Conservation (phyloP, 2,113 vertebrate genomes). For the Mystacornis crossleyi region DNA sequence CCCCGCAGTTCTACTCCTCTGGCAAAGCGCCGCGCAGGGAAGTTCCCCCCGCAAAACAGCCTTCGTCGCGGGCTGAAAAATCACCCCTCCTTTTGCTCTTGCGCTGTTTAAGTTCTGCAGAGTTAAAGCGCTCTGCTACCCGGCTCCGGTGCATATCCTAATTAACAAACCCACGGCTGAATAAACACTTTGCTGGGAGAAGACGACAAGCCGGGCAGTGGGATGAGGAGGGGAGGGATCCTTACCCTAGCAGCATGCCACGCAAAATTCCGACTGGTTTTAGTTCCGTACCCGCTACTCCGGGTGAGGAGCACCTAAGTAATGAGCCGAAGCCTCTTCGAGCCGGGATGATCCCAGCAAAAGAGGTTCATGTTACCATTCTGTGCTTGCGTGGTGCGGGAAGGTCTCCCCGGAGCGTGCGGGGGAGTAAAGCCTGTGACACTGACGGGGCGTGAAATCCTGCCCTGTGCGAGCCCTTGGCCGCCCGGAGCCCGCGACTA, state of each 20-base stretch:
- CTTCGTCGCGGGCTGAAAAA: background rate
- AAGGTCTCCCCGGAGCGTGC: background rate
- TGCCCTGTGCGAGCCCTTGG: background rate
- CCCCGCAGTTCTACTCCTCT: background rate
- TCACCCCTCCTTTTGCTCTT: background rate
- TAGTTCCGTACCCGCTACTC: background rate
- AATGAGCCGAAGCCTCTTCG: background rate
- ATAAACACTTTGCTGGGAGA: background rate
- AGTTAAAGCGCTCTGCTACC: background rate
- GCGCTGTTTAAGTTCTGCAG: background rate
- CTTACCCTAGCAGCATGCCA: background rate
- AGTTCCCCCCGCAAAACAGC: background rate
- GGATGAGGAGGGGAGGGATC: fast-evolving
- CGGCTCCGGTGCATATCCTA: background rate
- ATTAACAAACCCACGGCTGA: background rate
- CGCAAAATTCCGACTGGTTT: background rate
- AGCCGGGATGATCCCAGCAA: background rate
- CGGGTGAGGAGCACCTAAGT: background rate
- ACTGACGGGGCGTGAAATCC: background rate
- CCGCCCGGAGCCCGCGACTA: too few species aligned
- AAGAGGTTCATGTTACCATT: background rate
- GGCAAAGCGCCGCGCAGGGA: background rate
- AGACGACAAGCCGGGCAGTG: background rate
- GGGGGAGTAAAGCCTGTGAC: background rate
- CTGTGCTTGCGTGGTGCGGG: background rate